Conservation (phyloP, 2,797 vertebrate species). For the Artibeus lituratus region DNA sequence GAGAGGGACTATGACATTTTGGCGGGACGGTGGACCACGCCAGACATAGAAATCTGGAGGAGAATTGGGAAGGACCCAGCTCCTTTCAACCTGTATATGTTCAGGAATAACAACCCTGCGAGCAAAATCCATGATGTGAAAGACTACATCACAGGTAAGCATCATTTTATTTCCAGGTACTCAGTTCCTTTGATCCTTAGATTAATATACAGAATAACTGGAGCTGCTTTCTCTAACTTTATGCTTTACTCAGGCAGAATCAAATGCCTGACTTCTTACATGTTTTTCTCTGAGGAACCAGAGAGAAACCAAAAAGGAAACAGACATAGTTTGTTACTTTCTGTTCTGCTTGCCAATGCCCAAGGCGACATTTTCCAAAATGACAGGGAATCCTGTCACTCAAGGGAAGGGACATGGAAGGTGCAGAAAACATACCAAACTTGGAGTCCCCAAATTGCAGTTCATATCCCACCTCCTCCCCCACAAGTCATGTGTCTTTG, state of each 20-base stretch:
- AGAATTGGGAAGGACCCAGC: constrained; percentile 91
- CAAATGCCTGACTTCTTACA: not conserved
- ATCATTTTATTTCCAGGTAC: not conserved
- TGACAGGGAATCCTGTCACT: not conserved
- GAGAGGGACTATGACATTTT: constrained; percentile 97
- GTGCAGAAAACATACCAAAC: not conserved
- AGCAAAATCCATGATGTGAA: constrained; percentile 96
- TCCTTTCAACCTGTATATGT: constrained; percentile 98
- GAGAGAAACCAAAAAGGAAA: not conserved
- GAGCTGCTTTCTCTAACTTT: not conserved
- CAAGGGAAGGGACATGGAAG: not conserved
- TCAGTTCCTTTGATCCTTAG: not conserved
- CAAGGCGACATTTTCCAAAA: constrained; percentile 25
- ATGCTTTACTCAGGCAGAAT: not conserved
- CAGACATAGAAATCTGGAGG: constrained; percentile 94
- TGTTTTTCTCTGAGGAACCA: not conserved
- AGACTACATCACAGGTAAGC: constrained; percentile 96
- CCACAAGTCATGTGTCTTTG: not conserved
- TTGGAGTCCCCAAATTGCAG: not conserved
- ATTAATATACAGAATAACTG: not conserved
- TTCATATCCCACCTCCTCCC: not conserved
- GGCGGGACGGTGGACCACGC: constrained; percentile 96
- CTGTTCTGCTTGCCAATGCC: not conserved
- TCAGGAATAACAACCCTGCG: constrained; percentile 97
- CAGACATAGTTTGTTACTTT: not conserved